These are phyloP conservation scores for Bombus fervidus DNA, from an alignment of 1,140 invertebrate species.

Conservation along the genomic window DNA sequence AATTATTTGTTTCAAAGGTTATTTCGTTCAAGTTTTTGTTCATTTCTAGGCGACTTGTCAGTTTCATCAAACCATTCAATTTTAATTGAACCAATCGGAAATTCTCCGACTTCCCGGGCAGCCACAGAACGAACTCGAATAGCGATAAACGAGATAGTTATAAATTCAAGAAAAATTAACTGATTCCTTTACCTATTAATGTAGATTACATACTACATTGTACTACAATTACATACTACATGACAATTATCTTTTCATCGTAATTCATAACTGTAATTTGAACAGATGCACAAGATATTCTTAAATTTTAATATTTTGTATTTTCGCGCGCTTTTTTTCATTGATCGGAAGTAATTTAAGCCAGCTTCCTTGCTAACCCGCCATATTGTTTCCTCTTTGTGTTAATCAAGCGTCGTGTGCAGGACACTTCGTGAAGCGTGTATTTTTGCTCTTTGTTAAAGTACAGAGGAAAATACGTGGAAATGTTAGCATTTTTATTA, in stretches of 20 bases:
- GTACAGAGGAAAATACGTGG: rapidly evolving
- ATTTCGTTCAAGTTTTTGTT: too few species aligned
- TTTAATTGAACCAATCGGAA: too few species aligned
- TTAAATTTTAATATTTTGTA: not conserved
- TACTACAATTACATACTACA: not conserved
- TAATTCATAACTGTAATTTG: not conserved
- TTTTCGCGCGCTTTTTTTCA: not conserved
- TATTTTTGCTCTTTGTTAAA: not conserved
- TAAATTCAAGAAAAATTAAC: not conserved
- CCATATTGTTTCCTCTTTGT: not conserved
- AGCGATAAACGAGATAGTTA: not conserved
- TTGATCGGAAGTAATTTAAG: not conserved
- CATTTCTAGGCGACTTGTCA: too few species aligned
- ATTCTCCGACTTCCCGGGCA: too few species aligned
- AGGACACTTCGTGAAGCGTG: too few species aligned
- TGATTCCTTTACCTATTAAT: not conserved
- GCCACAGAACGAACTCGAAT: too few species aligned
- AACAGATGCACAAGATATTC: not conserved
- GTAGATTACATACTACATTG: too few species aligned
- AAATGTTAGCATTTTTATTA: not conserved
- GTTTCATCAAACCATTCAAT: too few species aligned
- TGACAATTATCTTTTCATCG: not conserved
- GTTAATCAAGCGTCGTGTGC: not conserved
- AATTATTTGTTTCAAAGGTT: too few species aligned
- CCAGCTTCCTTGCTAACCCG: not conserved